These are phyloP conservation scores for Tauraco erythrolophus DNA, from an alignment of 2,113 vertebrate genomes.

Conservation along the genomic window DNA sequence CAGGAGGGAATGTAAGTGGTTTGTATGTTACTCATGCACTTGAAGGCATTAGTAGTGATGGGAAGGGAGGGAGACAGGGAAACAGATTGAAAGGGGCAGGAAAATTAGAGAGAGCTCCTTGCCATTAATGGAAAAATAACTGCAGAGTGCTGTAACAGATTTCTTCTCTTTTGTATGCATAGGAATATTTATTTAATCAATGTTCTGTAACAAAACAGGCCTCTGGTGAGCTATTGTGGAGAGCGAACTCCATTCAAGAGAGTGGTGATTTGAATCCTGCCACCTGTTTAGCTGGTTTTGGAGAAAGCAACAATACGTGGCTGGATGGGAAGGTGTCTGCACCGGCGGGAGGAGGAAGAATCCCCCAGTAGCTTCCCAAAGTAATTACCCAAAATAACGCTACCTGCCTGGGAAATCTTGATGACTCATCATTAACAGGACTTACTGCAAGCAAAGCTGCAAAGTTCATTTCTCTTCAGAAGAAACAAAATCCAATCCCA, in stretches of 20 bases:
- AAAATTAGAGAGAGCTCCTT: conserved; percentile 37
- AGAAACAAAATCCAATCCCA: background rate
- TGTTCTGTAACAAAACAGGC: conserved; percentile 75
- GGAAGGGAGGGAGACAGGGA: conserved; percentile 30
- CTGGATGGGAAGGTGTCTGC: background rate
- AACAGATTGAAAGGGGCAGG: conserved; percentile 53
- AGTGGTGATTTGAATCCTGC: conserved; percentile 55
- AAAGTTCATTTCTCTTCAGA: background rate
- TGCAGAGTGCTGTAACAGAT: conserved; percentile 52
- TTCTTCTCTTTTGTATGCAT: conserved; percentile 69
- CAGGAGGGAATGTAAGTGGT: background rate
- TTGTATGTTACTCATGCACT: conserved; percentile 29
- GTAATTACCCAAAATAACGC: background rate
- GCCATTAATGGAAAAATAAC: conserved; percentile 69
- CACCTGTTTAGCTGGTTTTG: conserved; percentile 57
- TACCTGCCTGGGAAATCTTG: background rate
- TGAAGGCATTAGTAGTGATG: conserved; percentile 44
- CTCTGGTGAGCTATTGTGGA: conserved; percentile 70
- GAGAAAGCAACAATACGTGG: conserved; percentile 16
- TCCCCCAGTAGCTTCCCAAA: background rate
- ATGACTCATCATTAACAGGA: background rate
- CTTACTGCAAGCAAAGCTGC: background rate
- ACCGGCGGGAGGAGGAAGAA: background rate
- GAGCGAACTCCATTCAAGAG: conserved; percentile 53
- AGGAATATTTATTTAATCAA: conserved; percentile 79